A percentile compares a stretch with the other conserved stretches of the same genome.
These are phyloP conservation scores for Ferrisia virgata DNA, from an alignment of 2,888 invertebrate genomes.

Conservation along the genomic window DNA sequence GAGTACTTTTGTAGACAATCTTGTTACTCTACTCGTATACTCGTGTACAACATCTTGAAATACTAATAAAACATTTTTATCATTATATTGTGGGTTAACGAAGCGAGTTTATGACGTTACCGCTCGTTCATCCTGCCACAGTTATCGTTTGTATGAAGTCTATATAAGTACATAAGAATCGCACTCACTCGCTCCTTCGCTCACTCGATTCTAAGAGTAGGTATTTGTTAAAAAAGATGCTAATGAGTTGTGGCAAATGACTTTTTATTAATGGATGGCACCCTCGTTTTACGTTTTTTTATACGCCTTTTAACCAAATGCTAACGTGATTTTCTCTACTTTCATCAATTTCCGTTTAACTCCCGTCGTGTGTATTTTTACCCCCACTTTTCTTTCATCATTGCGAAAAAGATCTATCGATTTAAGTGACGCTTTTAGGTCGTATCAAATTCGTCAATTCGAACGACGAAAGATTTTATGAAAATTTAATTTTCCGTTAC, in stretches of 20 bases:
- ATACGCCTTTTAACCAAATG: not conserved
- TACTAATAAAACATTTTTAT: slow-evolving; percentile 34
- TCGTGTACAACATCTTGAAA: not conserved
- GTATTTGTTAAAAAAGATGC: slow-evolving; percentile 38
- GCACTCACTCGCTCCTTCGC: not conserved
- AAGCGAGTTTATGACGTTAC: slow-evolving; percentile 34
- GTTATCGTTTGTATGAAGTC: not conserved
- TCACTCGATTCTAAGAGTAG: not conserved
- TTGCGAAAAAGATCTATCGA: not conserved
- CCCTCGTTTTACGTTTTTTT: not conserved
- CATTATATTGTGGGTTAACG: slow-evolving; percentile 37
- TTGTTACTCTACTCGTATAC: not conserved
- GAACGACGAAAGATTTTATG: not conserved
- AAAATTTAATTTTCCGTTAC: not conserved
- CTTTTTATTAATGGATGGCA: slow-evolving; percentile 39
- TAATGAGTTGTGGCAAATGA: slow-evolving; percentile 42
- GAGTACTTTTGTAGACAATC: no score
- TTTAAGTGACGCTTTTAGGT: not conserved
- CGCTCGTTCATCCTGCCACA: not conserved
- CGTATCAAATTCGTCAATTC: not conserved
- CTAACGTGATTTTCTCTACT: not conserved
- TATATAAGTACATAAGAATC: not conserved
- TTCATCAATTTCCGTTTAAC: not conserved
- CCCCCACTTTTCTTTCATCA: not conserved
- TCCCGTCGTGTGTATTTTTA: not conserved